These are phyloP conservation scores for Anodontia alba DNA, from an alignment of 2,888 invertebrate genomes.

Conservation along the genomic window DNA sequence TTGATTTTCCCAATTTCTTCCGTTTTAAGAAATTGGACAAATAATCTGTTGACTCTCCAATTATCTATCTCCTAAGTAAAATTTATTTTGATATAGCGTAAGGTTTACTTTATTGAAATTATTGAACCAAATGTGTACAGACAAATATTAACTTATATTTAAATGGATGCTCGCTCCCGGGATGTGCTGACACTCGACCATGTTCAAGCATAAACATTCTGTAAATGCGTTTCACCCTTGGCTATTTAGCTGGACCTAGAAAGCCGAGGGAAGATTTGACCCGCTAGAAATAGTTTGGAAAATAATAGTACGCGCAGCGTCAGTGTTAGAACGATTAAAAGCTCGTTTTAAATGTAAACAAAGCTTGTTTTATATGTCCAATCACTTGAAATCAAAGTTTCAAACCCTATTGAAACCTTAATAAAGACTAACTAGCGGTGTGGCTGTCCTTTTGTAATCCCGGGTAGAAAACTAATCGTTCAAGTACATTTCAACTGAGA, in stretches of 20 bases:
- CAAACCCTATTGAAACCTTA: constrained; percentile 1
- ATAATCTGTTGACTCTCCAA: constrained; percentile 11
- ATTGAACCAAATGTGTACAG: not conserved
- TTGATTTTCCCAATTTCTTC: constrained; percentile 46
- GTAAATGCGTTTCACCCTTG: no score
- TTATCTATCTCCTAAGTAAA: not conserved
- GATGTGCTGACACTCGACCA: not conserved
- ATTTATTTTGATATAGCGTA: not conserved
- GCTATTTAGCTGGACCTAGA: no score
- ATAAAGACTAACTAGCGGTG: constrained; percentile 16
- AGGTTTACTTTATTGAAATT: not conserved
- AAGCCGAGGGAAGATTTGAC: no score
- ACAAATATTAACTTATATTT: not conserved
- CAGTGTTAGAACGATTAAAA: not conserved
- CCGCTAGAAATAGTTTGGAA: no score
- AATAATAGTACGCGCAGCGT: not conserved
- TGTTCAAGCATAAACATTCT: not conserved
- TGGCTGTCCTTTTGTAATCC: constrained; percentile 17
- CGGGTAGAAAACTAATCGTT: constrained; percentile 4
- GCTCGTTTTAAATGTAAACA: constrained; percentile 17
- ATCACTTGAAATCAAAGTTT: constrained; percentile 11
- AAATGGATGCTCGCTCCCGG: not conserved
- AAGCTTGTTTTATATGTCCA: constrained; percentile 9
- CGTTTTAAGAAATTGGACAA: constrained; percentile 48
- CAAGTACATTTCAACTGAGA: constrained; percentile 24